A percentile compares a stretch with the other conserved stretches of the same genome.
Evolutionary conservation across 2,797 vertebrate species (phyloP).

Genomic region (Odontamblyopus rebecca): DNA sequence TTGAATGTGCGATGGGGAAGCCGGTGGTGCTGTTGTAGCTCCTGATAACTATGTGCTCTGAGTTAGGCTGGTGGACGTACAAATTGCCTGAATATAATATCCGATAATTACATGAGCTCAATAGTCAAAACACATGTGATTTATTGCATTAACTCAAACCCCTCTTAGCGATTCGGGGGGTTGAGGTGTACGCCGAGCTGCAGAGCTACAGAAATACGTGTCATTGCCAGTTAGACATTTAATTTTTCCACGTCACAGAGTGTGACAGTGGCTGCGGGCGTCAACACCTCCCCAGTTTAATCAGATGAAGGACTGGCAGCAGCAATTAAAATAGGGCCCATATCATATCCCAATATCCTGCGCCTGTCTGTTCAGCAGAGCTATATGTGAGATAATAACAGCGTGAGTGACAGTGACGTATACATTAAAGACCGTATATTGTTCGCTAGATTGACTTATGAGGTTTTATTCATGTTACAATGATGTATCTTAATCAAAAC

Average conservation of each 20-base stretch:
- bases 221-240: slow-evolving; percentile 25
- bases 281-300: slow-evolving; percentile 31
- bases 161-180: background rate
- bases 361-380: background rate
- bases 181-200: background rate
- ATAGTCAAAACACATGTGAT: background rate
- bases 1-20: too few species aligned
- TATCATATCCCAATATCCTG: slow-evolving; percentile 16
- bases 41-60: background rate
- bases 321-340: slow-evolving; percentile 36
- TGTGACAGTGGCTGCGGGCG: slow-evolving; percentile 24
- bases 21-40: background rate
- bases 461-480: background rate
- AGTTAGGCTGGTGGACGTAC: background rate
- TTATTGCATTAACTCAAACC: slow-evolving; percentile 16
- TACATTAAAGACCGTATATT: background rate
- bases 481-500: background rate
- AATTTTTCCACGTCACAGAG: slow-evolving; percentile 39
- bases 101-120: background rate
- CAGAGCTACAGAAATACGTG: background rate
- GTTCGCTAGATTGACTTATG: background rate
- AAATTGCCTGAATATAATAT: background rate
- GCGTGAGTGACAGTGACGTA: background rate
- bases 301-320: slow-evolving; percentile 32
- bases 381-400: background rate